Base-by-base conservation (phyloP, 2,888 invertebrate species). In the Stenodema calcarata region DNA sequence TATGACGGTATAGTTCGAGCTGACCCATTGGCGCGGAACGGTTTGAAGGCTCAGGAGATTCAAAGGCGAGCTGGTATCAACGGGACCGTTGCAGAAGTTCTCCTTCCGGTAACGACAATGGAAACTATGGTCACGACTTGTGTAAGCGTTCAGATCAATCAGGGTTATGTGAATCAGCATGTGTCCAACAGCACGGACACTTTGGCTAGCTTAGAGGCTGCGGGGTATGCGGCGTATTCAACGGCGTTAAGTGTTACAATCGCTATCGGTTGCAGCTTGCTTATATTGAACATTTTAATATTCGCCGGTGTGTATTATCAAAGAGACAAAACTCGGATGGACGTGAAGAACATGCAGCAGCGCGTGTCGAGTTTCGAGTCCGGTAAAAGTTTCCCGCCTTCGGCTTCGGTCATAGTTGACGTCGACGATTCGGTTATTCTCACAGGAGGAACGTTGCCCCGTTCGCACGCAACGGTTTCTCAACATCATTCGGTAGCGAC, bases 1-100 rank as follows among this genome's bases (percentile, higher is more conserved):
- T 98, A 98, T 92, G 98, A 98, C 91, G 97, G 97, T 78, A 94
- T 95, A 73, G 96, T 97, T 42, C 93, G 97, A 88, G 95, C 96
- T 12, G 96, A 96, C 92, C 96, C 89, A 6, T 86, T 89, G 0
- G 69, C 88, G 4, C 87, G 89, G 54, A 87, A 86, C 44, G 84
- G 88, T n/a, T 84, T 88, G 18, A 87, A 86, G 16, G 87, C 87
- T 35, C 86, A 88, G 75, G 88, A 88, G 69, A 80, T 88, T 35
- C 88, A 87, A 35, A 82, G 88, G 70, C 54, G 88, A 80, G 87
- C 87, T 11, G 86, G 87, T 11, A 83, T 89, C 18, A 90, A 89
- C 85, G 89, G 89, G 0, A 89, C 90, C 9, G 90, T 89, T 16
- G 90, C 89, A 41, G 90, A 89, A 83, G 89, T 89, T 9, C 89